phyloP scores from a whole-genome alignment of 2,888 invertebrate genomes.

The Onchidella celtica region DNA sequence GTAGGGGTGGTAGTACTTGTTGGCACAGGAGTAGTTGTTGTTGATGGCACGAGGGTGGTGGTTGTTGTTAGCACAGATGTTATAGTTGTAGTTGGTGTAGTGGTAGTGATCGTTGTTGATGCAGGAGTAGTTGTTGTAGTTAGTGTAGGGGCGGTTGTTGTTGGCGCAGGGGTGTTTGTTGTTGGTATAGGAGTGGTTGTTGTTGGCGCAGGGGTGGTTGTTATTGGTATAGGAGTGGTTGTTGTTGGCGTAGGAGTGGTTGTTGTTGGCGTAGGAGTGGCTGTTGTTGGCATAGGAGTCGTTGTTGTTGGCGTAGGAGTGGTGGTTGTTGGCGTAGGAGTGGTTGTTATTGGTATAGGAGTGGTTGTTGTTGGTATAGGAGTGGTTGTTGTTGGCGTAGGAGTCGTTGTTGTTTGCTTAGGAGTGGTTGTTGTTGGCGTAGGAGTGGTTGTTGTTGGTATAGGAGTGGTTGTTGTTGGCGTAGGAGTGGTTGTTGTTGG shows the following conservation, averaged over 20 bases:
- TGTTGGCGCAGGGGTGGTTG: background rate
- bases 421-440: background rate
- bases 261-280: background rate
- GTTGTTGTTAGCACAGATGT: background rate
- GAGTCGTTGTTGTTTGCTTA: background rate
- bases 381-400: background rate
- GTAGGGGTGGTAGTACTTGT: background rate
- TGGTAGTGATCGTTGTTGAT: constrained; percentile 33
- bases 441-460: background rate
- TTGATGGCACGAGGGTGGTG: background rate
- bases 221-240: background rate
- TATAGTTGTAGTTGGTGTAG: constrained; percentile 39
- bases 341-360: background rate
- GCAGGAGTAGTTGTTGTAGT: constrained; percentile 41
- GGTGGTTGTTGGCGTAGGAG: background rate
- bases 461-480: constrained; percentile 10
- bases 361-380: constrained; percentile 1
- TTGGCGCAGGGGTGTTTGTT: constrained; percentile 31
- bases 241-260: background rate
- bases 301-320: background rate
- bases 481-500: background rate
- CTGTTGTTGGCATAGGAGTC: background rate
- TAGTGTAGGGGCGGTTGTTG: constrained; percentile 30
- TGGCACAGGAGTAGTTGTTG: constrained; percentile 30
- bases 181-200: constrained; percentile 4